These are phyloP conservation scores for Poecilobothrus nobilitatus DNA, from an alignment of 2,888 invertebrate species.

Conservation along the genomic window DNA sequence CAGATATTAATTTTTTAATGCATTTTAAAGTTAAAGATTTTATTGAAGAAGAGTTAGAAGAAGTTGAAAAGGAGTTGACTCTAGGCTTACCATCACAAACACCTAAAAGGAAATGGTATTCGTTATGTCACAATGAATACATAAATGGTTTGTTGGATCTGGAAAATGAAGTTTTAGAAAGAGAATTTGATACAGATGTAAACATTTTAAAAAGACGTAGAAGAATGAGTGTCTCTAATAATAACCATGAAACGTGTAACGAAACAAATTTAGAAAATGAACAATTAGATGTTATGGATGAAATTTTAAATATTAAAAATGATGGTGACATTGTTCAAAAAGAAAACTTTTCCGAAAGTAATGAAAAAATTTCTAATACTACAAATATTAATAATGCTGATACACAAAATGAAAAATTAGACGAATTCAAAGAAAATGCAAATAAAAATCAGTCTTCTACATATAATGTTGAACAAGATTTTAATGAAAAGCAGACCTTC, in stretches of 20 bases:
- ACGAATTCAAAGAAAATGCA: no score
- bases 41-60: slow-evolving; percentile 31
- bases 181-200: slow-evolving; percentile 14
- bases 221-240: background rate
- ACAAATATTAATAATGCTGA: no score
- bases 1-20: slow-evolving; percentile 36
- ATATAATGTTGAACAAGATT: no score
- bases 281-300: no score
- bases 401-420: no score
- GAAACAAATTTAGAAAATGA: background rate
- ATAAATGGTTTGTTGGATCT: slow-evolving; percentile 34
- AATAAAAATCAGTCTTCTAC: no score
- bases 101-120: slow-evolving; percentile 21
- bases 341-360: no score
- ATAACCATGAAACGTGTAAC: background rate
- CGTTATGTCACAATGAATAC: slow-evolving; percentile 26
- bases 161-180: slow-evolving; percentile 30
- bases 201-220: background rate
- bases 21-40: slow-evolving; percentile 38
- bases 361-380: no score
- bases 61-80: slow-evolving; percentile 20
- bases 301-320: no score
- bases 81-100: slow-evolving; percentile 13
- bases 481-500: no score
- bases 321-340: no score